Conservation (phyloP, 1,140 invertebrate species). For the Lethrus apterus region DNA sequence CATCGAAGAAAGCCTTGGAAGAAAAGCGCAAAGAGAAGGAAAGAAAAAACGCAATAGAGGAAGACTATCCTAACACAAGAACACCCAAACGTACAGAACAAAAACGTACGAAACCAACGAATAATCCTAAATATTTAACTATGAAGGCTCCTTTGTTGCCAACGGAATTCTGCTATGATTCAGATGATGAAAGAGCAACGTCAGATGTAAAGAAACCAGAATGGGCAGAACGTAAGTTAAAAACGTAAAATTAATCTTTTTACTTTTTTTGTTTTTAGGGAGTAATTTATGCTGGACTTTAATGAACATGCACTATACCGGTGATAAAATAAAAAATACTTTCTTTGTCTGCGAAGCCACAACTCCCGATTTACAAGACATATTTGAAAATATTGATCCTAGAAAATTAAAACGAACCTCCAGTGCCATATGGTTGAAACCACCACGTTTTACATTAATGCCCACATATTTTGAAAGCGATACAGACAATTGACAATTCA, state of each 20-base stretch:
- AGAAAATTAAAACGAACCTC: conserved; percentile 58
- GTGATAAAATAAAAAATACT: no score
- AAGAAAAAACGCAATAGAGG: conserved; percentile 17
- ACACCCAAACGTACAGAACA: no score
- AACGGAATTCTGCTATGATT: conserved; percentile 47
- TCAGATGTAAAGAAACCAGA: conserved; percentile 6
- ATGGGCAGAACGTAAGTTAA: conserved; percentile 9
- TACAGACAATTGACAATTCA: no score
- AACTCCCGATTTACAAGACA: conserved; percentile 54
- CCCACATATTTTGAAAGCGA: not conserved
- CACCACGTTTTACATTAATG: conserved; percentile 27
- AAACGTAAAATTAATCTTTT: no score
- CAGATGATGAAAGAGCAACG: conserved; percentile 45
- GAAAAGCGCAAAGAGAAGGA: conserved; percentile 30
- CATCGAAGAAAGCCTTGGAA: conserved; percentile 37
- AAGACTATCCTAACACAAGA: no score
- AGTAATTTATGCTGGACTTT: conserved; percentile 13
- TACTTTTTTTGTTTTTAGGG: no score
- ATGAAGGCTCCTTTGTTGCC: conserved; percentile 43
- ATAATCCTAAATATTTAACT: conserved; percentile 32
- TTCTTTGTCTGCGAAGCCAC: conserved; percentile 56
- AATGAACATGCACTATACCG: conserved; percentile 40
- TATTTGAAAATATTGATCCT: conserved; percentile 59
- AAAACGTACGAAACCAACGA: not conserved
- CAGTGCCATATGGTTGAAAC: conserved; percentile 61